phyloP scores from a whole-genome alignment of 2,888 invertebrate genomes.

The Chalcis sispes region DNA sequence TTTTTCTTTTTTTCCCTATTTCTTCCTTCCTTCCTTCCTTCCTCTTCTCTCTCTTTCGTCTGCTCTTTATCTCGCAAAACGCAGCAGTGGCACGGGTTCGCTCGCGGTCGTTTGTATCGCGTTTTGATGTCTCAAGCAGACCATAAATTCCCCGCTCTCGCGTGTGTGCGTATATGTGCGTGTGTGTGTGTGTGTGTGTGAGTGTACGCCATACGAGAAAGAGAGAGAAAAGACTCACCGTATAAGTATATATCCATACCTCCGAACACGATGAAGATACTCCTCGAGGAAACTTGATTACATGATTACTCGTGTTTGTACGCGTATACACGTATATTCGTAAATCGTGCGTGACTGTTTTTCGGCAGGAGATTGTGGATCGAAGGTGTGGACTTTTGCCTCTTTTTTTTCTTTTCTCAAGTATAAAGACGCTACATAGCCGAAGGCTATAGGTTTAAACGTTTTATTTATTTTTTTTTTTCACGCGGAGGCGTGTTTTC shows the following conservation, averaged over 20 bases:
- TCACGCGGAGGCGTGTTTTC: too few relatives aligned
- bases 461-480: constrained; percentile 1
- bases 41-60: not conserved
- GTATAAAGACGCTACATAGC: not conserved
- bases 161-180: constrained; percentile 27
- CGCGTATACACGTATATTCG: too few relatives aligned
- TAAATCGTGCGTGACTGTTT: not conserved
- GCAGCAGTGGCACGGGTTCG: constrained; percentile 8
- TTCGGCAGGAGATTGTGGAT: not conserved
- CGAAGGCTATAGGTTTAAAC: not conserved
- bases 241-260: not conserved
- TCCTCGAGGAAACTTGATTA: constrained; percentile 48
- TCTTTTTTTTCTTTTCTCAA: not conserved
- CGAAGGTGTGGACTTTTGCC: not conserved
- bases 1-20: not conserved
- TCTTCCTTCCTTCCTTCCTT: not conserved
- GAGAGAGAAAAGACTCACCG: constrained; percentile 5
- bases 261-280: constrained; percentile 26
- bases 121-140: constrained; percentile 68
- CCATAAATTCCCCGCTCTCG: constrained; percentile 63
- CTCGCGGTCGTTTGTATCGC: constrained; percentile 60
- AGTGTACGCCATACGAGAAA: constrained; percentile 3
- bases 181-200: not conserved
- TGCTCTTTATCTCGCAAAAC: constrained; percentile 36
- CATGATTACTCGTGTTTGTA: constrained; percentile 55